phyloP scores from a whole-genome alignment of 1,140 invertebrate genomes.

The Propsilocerus akamusi region DNA sequence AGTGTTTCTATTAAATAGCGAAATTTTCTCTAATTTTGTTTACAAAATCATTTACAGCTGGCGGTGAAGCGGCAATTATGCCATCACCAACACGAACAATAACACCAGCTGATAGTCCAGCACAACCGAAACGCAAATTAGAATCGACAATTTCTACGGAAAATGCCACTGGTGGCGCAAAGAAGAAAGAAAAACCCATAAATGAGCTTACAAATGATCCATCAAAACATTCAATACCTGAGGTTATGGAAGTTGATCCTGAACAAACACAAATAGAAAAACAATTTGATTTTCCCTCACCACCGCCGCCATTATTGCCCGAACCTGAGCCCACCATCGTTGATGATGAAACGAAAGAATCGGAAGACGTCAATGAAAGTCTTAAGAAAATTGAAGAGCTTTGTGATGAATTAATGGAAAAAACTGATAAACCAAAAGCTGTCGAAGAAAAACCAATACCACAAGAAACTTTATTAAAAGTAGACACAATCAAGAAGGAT shows the following conservation, averaged over 20 bases:
- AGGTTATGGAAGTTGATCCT: conserved; percentile 15
- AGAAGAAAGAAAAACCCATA: conserved; percentile 31
- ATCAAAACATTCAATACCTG: conserved; percentile 21
- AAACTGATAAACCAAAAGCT: conserved; percentile 11
- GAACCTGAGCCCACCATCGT: conserved; percentile 17
- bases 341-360: conserved; percentile 22
- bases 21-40: neutral
- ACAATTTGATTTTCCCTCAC: neutral
- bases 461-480: conserved; percentile 12
- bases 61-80: conserved; percentile 28
- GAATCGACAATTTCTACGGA: conserved; percentile 49
- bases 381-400: conserved; percentile 21
- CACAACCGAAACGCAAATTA: conserved; percentile 42
- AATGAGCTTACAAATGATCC: conserved; percentile 14
- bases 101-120: conserved; percentile 20
- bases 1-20: neutral
- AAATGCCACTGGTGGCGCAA: conserved; percentile 28
- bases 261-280: conserved; percentile 10
- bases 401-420: conserved; percentile 19
- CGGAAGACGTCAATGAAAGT: conserved; percentile 20
- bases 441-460: conserved; percentile 9
- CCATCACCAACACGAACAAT: conserved; percentile 36
- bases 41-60: conserved; percentile 12
- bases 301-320: conserved; percentile 9
- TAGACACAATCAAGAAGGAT: conserved; percentile 16